Evolutionary conservation across 1,140 invertebrate species (phyloP), one percentile per base, ranked within the genome.

Genomic region (Cotesia glomerata): DNA sequence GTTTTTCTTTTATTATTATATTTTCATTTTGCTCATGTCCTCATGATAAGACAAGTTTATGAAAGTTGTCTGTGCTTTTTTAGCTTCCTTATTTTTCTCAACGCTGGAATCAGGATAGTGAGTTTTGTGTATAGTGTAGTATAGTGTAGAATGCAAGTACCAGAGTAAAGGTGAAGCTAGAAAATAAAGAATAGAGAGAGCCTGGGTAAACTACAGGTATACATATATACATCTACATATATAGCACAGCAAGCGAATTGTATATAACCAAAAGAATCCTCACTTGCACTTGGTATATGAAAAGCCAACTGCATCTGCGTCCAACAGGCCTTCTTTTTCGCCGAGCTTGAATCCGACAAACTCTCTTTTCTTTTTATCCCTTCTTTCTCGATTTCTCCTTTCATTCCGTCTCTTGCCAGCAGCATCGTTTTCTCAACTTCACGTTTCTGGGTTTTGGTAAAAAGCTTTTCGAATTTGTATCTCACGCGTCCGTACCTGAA

Each of bases 21-120:
- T 45, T 7, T 45, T 45, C 39, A 45, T 11, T 8, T 45, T 11
- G 39, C 39, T 45, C 39, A 45, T 45, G 39, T 45, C 7, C 39
- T 45, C 39, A 45, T 74, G 82, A 82, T 83, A 82, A 83, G 78
- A 73, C 72, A 72, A 75, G 69, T 80, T 81, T 80, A 81, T 74
- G 77, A 54, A 45, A 72, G 32, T 63, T 72, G 69, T 72, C 75
- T 77, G 75, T 75, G 70, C 69, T 58, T 18, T 58, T 18, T 45
- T 45, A 45, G 39, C 39, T 45, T 7, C 39, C 39, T 45, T 11
- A 11, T 45, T 45, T 45, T 45, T 45, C 39, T 45, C 8, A 9
- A 45, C 11, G 39, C 11, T 11, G 39, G 39, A 45, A 45, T 45
- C 39, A 45, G 39, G 11, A 45, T 45, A 11, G 39, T 11, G 11